A percentile compares a stretch with the other conserved stretches of the same genome.
phyloP scores from a whole-genome alignment of 2,888 invertebrate species.

The Spisula subtruncata region DNA sequence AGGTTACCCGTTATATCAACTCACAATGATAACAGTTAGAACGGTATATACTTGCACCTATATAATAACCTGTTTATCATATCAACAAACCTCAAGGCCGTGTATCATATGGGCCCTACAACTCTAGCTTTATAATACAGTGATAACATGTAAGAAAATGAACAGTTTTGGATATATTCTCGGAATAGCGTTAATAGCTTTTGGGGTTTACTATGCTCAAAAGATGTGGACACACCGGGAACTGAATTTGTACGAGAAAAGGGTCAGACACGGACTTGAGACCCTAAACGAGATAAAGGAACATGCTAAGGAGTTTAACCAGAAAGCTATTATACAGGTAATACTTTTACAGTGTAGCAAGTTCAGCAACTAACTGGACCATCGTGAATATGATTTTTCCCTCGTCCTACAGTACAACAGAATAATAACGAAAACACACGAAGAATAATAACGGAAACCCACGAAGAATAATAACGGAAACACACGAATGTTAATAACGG shows the following conservation, averaged over 20 bases:
- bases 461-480: too few relatives aligned
- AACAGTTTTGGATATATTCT: constrained; percentile 18
- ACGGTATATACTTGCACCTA: too few relatives aligned
- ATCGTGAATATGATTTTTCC: too few relatives aligned
- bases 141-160: constrained; percentile 10
- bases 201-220: constrained; percentile 49
- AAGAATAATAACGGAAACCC: too few relatives aligned
- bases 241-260: constrained; percentile 24
- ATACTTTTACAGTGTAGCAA: background rate
- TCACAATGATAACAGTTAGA: too few relatives aligned
- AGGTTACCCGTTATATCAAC: too few relatives aligned
- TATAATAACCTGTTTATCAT: too few relatives aligned
- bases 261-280: constrained; percentile 42
- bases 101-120: background rate
- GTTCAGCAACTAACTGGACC: too few relatives aligned
- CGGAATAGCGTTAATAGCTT: constrained; percentile 33
- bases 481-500: too few relatives aligned
- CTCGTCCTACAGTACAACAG: too few relatives aligned
- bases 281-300: constrained; percentile 65
- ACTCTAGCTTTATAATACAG: background rate
- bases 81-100: background rate
- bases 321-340: constrained; percentile 76
- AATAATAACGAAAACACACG: too few relatives aligned
- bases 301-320: constrained; percentile 76
- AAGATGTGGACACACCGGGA: constrained; percentile 47